Base-by-base conservation (phyloP, 2,797 vertebrate species). In the Enteromius viviparus region DNA sequence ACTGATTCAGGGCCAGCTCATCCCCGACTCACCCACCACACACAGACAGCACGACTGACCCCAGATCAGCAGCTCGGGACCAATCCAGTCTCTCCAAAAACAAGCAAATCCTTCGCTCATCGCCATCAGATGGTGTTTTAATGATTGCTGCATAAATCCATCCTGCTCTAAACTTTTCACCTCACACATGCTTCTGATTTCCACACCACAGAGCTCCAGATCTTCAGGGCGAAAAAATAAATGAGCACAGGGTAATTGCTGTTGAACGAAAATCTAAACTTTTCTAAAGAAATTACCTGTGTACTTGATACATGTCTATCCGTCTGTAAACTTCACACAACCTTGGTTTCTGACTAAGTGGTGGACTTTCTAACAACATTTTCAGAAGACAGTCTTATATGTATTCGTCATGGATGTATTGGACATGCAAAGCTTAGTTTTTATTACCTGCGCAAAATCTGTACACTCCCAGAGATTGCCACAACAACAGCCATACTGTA, bases 61-160 rank as follows among this genome's bases (percentile, higher is more conserved):
- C 37, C 10, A 68, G 49, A 78, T 71, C 77, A 78, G 47, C 21
- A 40, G 74, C 80, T 60, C n/a, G 12, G n/a, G 69, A 55, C 51
- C 26, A 17, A 47, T 32, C 47, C 70, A 26, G 58, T 21, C 68
- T 40, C 80, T 81, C 64, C 29, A 45, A 76, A 84, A 85, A 83
- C 79, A 85, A 64, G 49, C 85, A 86, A 86, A 82, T 82, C 51
- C 65, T 53, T 40, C 65, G 51, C 65, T 70, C 51, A 29, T 55
- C 62, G 62, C 80, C 53, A 68, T 89, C 82, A 85, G 68, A 88
- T 87, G 80, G 79, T 40, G 34, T 86, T 88, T 88, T 88, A 89
- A 85, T 80, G 84, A 84, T 82, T 84, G 76, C 71, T 84, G 83
- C 85, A 87, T 85, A 87, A 84, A 87, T 82, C 75, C 77, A 74